Conservation (phyloP, 2,797 vertebrate genomes). For the Darevskia nairensis region DNA sequence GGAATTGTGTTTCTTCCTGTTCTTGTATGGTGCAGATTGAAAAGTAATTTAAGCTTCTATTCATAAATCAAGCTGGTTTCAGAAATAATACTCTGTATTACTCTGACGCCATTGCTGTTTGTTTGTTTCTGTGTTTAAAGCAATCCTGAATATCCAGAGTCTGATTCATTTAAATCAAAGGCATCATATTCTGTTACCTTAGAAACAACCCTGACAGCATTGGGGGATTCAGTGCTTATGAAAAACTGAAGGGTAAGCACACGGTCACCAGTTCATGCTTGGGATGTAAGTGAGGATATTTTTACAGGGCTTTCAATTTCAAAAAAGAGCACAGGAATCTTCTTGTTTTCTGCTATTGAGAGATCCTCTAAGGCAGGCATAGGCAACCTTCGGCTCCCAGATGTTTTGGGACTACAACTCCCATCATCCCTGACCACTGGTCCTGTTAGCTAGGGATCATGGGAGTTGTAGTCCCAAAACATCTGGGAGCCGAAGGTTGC, state of each 20-base stretch:
- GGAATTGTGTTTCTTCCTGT: constrained; percentile 9
- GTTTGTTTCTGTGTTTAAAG: constrained; percentile 56
- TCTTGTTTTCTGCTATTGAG: neutral
- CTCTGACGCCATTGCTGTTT: constrained; percentile 46
- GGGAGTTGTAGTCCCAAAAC: too few relatives aligned
- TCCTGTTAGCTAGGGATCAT: too few relatives aligned
- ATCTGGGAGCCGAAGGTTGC: too few relatives aligned
- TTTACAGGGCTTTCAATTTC: constrained; percentile 46
- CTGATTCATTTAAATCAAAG: constrained; percentile 54
- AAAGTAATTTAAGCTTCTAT: constrained; percentile 43
- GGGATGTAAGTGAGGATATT: constrained; percentile 38
- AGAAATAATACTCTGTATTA: constrained; percentile 12
- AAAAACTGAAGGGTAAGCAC: constrained; percentile 40
- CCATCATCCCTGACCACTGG: too few relatives aligned
- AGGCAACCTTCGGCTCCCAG: too few relatives aligned
- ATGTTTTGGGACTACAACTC: too few relatives aligned
- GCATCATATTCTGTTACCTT: constrained; percentile 70
- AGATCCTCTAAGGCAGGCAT: neutral
- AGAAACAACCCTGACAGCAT: constrained; percentile 72
- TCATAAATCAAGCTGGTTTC: constrained; percentile 44
- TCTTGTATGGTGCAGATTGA: constrained; percentile 27
- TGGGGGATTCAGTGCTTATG: constrained; percentile 58
- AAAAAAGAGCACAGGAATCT: constrained; percentile 20
- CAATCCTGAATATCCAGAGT: constrained; percentile 71
- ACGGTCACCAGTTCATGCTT: constrained; percentile 52